Evolutionary conservation across 2,797 vertebrate species (phyloP).

Genomic region (Gobionotothen gibberifrons): DNA sequence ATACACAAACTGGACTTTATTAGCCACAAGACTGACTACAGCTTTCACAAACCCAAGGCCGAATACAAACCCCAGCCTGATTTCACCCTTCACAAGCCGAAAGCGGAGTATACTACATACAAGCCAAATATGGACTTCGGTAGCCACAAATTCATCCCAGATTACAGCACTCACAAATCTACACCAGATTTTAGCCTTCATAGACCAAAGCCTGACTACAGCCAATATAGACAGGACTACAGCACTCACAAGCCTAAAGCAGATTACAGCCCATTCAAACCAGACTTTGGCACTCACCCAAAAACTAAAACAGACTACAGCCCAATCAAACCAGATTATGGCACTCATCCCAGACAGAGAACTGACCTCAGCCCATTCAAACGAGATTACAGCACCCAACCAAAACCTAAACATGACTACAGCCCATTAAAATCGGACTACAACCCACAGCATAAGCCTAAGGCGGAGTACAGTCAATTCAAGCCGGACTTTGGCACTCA

Average conservation of each 20-base stretch:
- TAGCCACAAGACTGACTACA: slow-evolving; percentile 83
- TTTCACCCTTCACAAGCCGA: slow-evolving; percentile 82
- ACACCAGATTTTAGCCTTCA: slow-evolving; percentile 82
- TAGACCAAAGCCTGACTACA: slow-evolving; percentile 82
- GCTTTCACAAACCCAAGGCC: slow-evolving; percentile 81
- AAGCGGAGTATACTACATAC: slow-evolving; percentile 83
- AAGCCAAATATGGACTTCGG: slow-evolving; percentile 82
- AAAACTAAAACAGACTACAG: slow-evolving; percentile 81
- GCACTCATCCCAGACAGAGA: slow-evolving; percentile 82
- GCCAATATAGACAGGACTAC: slow-evolving; percentile 82
- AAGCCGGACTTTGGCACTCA: slow-evolving; percentile 80
- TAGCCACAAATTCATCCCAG: slow-evolving; percentile 78
- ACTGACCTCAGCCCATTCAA: slow-evolving; percentile 82
- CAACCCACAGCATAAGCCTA: slow-evolving; percentile 74
- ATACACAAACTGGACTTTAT: slow-evolving; percentile 87
- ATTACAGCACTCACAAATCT: slow-evolving; percentile 82
- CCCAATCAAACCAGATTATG: slow-evolving; percentile 82
- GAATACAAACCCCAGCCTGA: slow-evolving; percentile 82
- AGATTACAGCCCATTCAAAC: slow-evolving; percentile 82
- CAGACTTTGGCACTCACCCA: slow-evolving; percentile 81
- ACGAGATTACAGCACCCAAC: slow-evolving; percentile 82
- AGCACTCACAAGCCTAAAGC: slow-evolving; percentile 78
- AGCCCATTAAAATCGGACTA: slow-evolving; percentile 83
- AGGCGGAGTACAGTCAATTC: slow-evolving; percentile 80
- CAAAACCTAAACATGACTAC: slow-evolving; percentile 82